Evolutionary conservation across 2,797 vertebrate genomes (phyloP), one percentile per base, ranked within the genome.

Genomic region (Hozukius guyotensis): DNA sequence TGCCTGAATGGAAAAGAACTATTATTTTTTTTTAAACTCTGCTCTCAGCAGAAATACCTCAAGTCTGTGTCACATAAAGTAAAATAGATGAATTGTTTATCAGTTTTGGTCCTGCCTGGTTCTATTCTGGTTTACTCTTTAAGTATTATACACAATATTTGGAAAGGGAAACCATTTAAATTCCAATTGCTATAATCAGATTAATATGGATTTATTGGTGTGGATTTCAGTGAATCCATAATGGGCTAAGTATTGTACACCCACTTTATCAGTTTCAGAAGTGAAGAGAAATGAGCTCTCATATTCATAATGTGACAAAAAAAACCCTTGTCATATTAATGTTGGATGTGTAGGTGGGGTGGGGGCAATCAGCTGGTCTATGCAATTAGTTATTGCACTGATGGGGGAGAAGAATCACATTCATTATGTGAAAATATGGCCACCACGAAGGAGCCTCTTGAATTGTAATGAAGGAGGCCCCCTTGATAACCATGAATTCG

Each of bases 401-500:
- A 77, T 49, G 74, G 74, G 81, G 85, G 68, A 78, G 80, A 77
- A 83, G 80, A 82, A 83, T 75, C 78, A 69, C 71, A 87, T 89
- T 93, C 85, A 93, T 93, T 89, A 90, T 81, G 83, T 80, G 81
- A 77, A 83, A 93, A 88, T 88, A 87, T 88, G 92, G 93, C 89
- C 88, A 87, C 78, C 82, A 46, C 14, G 72, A 89, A 88, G 88
- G 84, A 92, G 85, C 83, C 88, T 85, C 93, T 93, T 84, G 88
- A 93, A 90, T 86, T 72, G 65, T 90, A 95, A 94, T 93, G 81
- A 94, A 93, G 86, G 77, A 85, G 86, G 71, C 87, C 85, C 85
- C 80, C 85, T 88, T 86, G 88, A 94, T 91, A 92, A 86, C 80
- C 88, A 88, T 93, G 92, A 93, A 94, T 91, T 92, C 91, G 68